Percentiles rank a stretch among this genome's conserved stretches.
Conservation (phyloP, 2,888 invertebrate species). For the Drosophila villosipedis region DNA sequence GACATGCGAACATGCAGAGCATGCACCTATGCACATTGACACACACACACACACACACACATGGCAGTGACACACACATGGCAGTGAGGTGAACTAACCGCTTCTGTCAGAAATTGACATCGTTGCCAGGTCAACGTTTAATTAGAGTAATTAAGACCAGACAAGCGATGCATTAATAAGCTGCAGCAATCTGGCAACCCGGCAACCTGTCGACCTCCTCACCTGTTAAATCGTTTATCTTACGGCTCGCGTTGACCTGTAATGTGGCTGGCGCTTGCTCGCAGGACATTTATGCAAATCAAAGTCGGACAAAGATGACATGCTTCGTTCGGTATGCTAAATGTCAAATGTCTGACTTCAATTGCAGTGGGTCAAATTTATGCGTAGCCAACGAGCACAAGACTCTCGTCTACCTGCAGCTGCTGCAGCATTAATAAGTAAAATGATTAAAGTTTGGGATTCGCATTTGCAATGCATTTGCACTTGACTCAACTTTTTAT, state of each 20-base stretch:
- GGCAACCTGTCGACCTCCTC: conserved; percentile 21
- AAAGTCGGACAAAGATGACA: conserved; percentile 15
- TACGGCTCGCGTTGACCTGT: conserved; percentile 16
- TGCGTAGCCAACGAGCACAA: conserved; percentile 7
- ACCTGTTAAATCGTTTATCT: conserved; percentile 15
- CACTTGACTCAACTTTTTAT: conserved; percentile 27
- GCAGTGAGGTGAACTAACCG: conserved; percentile 28
- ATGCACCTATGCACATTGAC: neutral
- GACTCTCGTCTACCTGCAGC: neutral
- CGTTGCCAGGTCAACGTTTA: conserved; percentile 51
- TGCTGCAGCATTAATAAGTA: conserved; percentile 48
- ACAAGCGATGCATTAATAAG: conserved; percentile 67
- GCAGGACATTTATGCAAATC: conserved; percentile 63
- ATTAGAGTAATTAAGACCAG: conserved; percentile 68
- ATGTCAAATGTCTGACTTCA: conserved; percentile 22
- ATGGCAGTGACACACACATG: neutral
- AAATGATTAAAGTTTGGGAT: conserved; percentile 51
- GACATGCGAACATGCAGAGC: conserved; percentile 1
- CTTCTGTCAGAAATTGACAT: conserved; percentile 28
- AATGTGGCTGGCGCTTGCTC: conserved; percentile 5
- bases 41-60: neutral
- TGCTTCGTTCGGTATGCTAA: conserved; percentile 19
- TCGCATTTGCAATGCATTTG: conserved; percentile 30
- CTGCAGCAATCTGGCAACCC: conserved; percentile 39
- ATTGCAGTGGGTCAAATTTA: conserved; percentile 13